Percentiles rank a stretch among this genome's conserved stretches.
Evolutionary conservation across 1,140 invertebrate genomes (phyloP).

Genomic region (Pseudomyrmex cubaensis): DNA sequence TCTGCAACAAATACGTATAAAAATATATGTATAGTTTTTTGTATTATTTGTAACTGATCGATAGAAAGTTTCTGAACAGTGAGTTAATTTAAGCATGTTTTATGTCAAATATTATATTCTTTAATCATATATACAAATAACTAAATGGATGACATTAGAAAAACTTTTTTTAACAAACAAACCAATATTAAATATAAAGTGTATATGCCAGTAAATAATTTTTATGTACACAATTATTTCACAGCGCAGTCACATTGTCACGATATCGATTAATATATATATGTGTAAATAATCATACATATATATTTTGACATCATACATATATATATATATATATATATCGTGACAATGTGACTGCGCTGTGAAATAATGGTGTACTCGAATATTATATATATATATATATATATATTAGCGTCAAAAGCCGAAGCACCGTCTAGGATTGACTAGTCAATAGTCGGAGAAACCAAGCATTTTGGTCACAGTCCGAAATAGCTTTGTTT

Average conservation of each 20-base stretch:
- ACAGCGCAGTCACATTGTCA: slow-evolving; percentile 16
- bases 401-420: too few relatives aligned
- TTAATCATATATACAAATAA: slow-evolving; percentile 18
- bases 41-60: slow-evolving; percentile 19
- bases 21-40: slow-evolving; percentile 42
- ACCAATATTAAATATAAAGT: slow-evolving; percentile 4
- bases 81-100: slow-evolving; percentile 42
- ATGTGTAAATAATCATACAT: too few relatives aligned
- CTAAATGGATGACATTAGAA: slow-evolving; percentile 34
- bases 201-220: neutral
- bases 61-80: slow-evolving; percentile 28
- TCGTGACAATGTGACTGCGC: too few relatives aligned
- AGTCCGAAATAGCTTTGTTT: too few relatives aligned
- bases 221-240: slow-evolving; percentile 16
- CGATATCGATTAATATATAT: too few relatives aligned
- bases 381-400: too few relatives aligned
- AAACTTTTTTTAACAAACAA: slow-evolving; percentile 12
- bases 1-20: slow-evolving; percentile 41
- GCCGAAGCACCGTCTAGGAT: too few relatives aligned
- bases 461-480: too few relatives aligned
- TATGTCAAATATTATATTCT: neutral
- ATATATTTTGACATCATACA: too few relatives aligned
- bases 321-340: too few relatives aligned
- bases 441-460: too few relatives aligned
- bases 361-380: too few relatives aligned